These are phyloP conservation scores for Drosophila pullipes DNA, from an alignment of 2,888 invertebrate genomes.

Conservation along the genomic window DNA sequence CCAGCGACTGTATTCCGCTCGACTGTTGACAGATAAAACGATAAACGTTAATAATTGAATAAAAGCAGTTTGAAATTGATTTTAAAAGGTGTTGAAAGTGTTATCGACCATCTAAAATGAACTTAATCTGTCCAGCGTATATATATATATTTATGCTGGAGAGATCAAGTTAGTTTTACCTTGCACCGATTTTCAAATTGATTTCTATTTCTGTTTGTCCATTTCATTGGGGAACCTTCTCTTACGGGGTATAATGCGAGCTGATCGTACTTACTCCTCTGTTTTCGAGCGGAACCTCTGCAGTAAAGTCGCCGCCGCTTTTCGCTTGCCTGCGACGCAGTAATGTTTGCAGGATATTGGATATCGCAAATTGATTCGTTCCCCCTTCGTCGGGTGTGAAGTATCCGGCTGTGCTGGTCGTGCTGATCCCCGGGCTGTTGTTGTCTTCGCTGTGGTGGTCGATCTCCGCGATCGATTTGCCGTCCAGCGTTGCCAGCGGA, in stretches of 20 bases:
- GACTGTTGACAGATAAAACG: slow-evolving; percentile 42
- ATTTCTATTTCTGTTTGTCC: not conserved
- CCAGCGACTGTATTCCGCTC: slow-evolving; percentile 64
- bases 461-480: slow-evolving; percentile 46
- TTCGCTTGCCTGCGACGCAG: slow-evolving; percentile 60
- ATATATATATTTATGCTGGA: not conserved
- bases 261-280: slow-evolving; percentile 59
- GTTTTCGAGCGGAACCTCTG: slow-evolving; percentile 78
- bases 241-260: not conserved
- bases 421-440: slow-evolving; percentile 40
- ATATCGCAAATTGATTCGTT: slow-evolving; percentile 61
- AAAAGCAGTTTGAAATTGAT: not conserved
- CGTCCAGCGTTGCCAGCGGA: slow-evolving; percentile 80
- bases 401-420: slow-evolving; percentile 51
- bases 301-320: slow-evolving; percentile 47
- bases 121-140: not conserved
- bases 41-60: not conserved
- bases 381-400: slow-evolving; percentile 52
- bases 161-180: not conserved
- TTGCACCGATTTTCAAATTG: not conserved
- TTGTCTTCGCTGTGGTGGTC: slow-evolving; percentile 1
- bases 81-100: not conserved
- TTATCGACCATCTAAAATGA: not conserved
- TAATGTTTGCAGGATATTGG: slow-evolving; percentile 67
- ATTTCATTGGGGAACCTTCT: not conserved